A percentile compares a stretch with the other conserved stretches of the same genome.
Evolutionary conservation across 2,113 vertebrate species (phyloP).

Genomic region (Emydura subglobosa): DNA sequence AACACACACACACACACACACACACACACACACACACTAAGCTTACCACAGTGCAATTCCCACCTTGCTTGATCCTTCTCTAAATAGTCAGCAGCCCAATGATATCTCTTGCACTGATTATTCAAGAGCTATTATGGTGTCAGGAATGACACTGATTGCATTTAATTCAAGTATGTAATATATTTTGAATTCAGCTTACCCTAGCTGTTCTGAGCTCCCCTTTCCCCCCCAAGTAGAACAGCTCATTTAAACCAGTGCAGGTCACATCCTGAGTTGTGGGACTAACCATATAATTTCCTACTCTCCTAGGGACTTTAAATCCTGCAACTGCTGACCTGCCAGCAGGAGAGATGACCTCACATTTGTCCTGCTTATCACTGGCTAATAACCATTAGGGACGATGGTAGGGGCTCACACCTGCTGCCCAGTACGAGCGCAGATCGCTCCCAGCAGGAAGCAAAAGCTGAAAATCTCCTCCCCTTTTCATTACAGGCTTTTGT

Average conservation of each 20-base stretch:
- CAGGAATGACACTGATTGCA: slow-evolving; percentile 73
- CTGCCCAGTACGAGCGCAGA: slow-evolving; percentile 82
- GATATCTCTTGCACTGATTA: slow-evolving; percentile 74
- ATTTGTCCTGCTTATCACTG: slow-evolving; percentile 87
- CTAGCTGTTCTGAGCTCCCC: slow-evolving; percentile 29
- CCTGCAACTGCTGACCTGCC: slow-evolving; percentile 86
- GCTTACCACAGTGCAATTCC: slow-evolving; percentile 18
- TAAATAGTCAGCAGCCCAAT: slow-evolving; percentile 66
- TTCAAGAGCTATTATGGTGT: slow-evolving; percentile 66
- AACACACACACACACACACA: slow-evolving; percentile 36
- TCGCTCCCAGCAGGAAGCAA: slow-evolving; percentile 72
- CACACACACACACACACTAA: slow-evolving; percentile 17
- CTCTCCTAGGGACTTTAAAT: slow-evolving; percentile 83
- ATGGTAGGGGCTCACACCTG: slow-evolving; percentile 87
- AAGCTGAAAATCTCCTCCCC: slow-evolving; percentile 69
- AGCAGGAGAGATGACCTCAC: slow-evolving; percentile 84
- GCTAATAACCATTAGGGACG: slow-evolving; percentile 88
- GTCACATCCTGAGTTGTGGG: slow-evolving; percentile 66
- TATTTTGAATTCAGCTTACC: slow-evolving; percentile 66
- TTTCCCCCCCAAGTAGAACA: slow-evolving; percentile 56
- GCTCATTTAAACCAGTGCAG: slow-evolving; percentile 60
- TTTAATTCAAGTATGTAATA: slow-evolving; percentile 75
- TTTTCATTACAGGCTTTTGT: slow-evolving; percentile 69
- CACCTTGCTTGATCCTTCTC: slow-evolving; percentile 58
- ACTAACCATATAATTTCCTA: slow-evolving; percentile 79